Conservation (phyloP, 2,888 invertebrate genomes). For the Hyles lineata region DNA sequence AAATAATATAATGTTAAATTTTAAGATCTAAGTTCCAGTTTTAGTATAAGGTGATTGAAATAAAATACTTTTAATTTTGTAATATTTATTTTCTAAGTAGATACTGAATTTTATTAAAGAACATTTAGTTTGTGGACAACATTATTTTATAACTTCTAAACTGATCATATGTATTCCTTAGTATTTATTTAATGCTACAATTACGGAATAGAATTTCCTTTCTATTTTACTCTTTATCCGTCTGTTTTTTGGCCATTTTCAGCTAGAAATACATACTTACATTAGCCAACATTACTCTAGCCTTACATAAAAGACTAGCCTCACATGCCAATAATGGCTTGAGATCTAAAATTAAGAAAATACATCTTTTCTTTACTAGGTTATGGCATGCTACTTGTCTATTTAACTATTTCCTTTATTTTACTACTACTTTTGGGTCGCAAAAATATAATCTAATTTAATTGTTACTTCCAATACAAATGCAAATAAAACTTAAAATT, state of each 20-base stretch:
- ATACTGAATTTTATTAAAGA: conserved; percentile 43
- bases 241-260: too few relatives aligned
- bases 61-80: conserved; percentile 44
- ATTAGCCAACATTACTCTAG: too few relatives aligned
- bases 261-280: too few relatives aligned
- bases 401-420: background rate
- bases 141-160: conserved; percentile 10
- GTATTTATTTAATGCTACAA: too few relatives aligned
- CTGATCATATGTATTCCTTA: background rate
- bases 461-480: too few relatives aligned
- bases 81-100: conserved; percentile 54
- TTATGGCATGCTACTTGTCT: background rate
- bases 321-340: too few relatives aligned
- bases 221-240: too few relatives aligned
- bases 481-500: too few relatives aligned
- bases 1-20: conserved; percentile 1
- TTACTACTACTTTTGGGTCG: background rate
- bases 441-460: background rate
- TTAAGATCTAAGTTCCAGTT: conserved; percentile 8
- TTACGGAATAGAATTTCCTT: too few relatives aligned
- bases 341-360: too few relatives aligned
- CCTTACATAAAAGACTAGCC: too few relatives aligned
- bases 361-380: background rate
- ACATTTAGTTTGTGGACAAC: conserved; percentile 23
- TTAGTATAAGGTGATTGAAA: conserved; percentile 30